These are phyloP conservation scores for Linhomoeus sp. DNA, from an alignment of 2,888 invertebrate species.

Conservation along the genomic window DNA sequence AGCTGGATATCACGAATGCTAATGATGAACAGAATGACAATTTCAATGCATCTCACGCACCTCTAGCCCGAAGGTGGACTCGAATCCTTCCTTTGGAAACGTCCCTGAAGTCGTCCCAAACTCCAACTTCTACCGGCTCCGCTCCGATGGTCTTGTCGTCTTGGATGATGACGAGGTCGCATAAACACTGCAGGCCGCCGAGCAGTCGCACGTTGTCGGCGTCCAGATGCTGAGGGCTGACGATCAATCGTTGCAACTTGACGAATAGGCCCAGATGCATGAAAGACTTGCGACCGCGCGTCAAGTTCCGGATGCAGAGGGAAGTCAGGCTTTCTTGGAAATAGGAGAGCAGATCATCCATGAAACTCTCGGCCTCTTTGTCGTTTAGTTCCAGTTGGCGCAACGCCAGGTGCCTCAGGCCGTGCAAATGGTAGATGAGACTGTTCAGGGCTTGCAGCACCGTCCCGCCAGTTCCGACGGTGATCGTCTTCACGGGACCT, in stretches of 20 bases:
- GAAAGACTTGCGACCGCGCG: conserved; percentile 46
- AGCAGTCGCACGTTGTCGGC: conserved; percentile 14
- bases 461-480: conserved; percentile 54
- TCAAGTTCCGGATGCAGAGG: conserved; percentile 51
- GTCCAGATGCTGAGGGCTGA: conserved; percentile 43
- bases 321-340: conserved; percentile 37
- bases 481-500: conserved; percentile 17
- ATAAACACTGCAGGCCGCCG: background rate
- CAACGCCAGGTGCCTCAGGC: conserved; percentile 44
- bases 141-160: conserved; percentile 35
- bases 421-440: conserved; percentile 45
- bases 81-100: too few relatives aligned
- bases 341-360: conserved; percentile 38
- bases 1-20: too few relatives aligned
- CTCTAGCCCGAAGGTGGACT: too few relatives aligned
- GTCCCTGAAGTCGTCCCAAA: too few relatives aligned
- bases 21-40: too few relatives aligned
- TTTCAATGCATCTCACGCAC: too few relatives aligned
- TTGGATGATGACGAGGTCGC: conserved; percentile 23
- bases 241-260: conserved; percentile 42
- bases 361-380: conserved; percentile 44
- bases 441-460: conserved; percentile 28
- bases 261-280: conserved; percentile 54
- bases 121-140: too few relatives aligned
- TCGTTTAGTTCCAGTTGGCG: conserved; percentile 53